Conservation (phyloP, 2,113 vertebrate genomes). For the Ictidomys tridecemlineatus region DNA sequence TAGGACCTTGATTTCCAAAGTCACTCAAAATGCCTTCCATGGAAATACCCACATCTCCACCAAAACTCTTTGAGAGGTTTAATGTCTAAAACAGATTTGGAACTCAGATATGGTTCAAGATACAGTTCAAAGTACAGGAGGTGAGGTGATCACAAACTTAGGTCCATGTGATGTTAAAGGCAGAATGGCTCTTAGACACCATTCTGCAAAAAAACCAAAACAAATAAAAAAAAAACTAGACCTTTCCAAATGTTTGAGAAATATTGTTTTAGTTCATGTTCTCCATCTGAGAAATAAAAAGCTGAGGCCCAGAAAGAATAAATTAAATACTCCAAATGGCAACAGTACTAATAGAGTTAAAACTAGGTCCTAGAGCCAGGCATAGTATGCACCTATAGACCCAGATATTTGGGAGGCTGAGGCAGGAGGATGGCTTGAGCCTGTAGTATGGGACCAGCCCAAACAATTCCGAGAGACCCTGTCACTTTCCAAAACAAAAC, state of each 20-base stretch:
- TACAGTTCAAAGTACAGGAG: background rate
- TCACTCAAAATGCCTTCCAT: background rate
- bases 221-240: too few relatives aligned
- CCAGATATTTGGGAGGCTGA: background rate
- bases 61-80: background rate
- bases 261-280: background rate
- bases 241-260: background rate
- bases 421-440: background rate
- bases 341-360: background rate
- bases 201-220: too few relatives aligned
- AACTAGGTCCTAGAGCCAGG: background rate
- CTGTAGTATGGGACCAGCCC: background rate
- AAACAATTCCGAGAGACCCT: background rate
- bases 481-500: background rate
- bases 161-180: background rate
- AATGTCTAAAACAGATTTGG: background rate
- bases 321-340: background rate
- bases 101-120: too few relatives aligned
- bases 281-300: constrained; percentile 36
- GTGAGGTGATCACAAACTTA: background rate
- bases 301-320: background rate
- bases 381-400: background rate
- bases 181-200: background rate
- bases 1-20: background rate
- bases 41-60: background rate